Evolutionary conservation across 2,797 vertebrate species (phyloP).

Genomic region (Ctenopoma multispine): DNA sequence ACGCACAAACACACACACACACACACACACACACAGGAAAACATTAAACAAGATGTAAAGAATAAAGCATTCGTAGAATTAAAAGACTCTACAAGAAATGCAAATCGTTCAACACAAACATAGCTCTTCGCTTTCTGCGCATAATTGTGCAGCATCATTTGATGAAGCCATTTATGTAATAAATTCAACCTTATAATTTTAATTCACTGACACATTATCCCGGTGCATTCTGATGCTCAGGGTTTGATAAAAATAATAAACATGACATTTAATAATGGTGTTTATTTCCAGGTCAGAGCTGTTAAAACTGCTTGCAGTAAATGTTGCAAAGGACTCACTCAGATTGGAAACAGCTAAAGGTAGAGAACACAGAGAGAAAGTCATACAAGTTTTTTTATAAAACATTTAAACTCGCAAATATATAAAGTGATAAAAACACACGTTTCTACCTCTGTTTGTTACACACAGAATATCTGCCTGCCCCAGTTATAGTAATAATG

Average conservation of each 20-base stretch:
- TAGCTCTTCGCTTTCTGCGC: not conserved
- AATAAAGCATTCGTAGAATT: not conserved
- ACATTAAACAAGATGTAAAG: not conserved
- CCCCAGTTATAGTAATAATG: not conserved
- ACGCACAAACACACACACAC: not conserved
- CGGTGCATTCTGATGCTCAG: not conserved
- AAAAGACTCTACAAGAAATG: not conserved
- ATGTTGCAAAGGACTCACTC: not conserved
- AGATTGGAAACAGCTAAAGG: not conserved
- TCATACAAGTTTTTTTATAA: not conserved
- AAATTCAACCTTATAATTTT: not conserved
- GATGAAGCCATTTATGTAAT: no score
- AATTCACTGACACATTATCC: not conserved
- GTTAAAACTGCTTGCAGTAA: not conserved
- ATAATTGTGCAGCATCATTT: not conserved
- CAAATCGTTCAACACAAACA: not conserved
- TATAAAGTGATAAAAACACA: not conserved
- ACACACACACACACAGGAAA: conserved; percentile 3
- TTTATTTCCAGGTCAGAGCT: not conserved
- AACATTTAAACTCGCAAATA: not conserved
- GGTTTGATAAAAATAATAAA: not conserved
- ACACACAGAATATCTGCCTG: not conserved
- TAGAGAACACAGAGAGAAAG: not conserved
- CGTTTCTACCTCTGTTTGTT: not conserved
- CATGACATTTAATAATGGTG: not conserved